A percentile compares a stretch with the other conserved stretches of the same genome.
phyloP scores from a whole-genome alignment of 2,113 vertebrate species.

The Lasiurus borealis region DNA sequence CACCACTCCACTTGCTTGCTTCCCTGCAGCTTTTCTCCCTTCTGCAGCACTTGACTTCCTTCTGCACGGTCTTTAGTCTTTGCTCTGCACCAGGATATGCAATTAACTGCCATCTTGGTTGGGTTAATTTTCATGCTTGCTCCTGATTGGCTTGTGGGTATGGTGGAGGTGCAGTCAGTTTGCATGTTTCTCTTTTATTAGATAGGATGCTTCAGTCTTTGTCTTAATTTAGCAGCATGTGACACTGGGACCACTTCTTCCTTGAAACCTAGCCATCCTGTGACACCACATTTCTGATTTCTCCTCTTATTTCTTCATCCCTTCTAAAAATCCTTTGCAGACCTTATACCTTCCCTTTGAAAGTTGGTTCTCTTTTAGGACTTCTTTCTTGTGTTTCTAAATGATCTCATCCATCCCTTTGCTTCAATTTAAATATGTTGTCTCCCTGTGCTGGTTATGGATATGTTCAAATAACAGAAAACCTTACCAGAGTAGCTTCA shows the following conservation, averaged over 20 bases:
- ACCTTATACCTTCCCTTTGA: not conserved
- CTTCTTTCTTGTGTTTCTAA: constrained; percentile 22
- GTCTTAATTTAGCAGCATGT: not conserved
- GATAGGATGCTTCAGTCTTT: not conserved
- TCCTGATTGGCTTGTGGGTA: too few relatives aligned
- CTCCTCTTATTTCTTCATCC: not conserved
- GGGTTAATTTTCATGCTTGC: too few relatives aligned
- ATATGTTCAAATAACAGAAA: constrained; percentile 13
- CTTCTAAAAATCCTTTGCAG: not conserved
- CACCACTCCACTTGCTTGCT: too few relatives aligned
- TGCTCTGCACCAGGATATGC: too few relatives aligned
- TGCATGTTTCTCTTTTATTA: too few relatives aligned
- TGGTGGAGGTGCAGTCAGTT: too few relatives aligned
- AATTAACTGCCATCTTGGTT: too few relatives aligned
- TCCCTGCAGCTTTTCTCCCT: too few relatives aligned
- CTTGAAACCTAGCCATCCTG: not conserved
- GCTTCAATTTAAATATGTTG: constrained; percentile 19
- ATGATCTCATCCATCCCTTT: not conserved
- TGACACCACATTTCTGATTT: not conserved
- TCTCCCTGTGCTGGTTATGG: not conserved
- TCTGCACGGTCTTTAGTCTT: too few relatives aligned
- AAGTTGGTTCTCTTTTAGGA: constrained; percentile 35
- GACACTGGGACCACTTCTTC: not conserved
- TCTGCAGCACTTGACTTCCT: too few relatives aligned
- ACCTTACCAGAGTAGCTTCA: not conserved